A percentile compares a stretch with the other conserved stretches of the same genome.
These are phyloP conservation scores for Hassar affinis DNA, from an alignment of 2,113 vertebrate genomes.

Conservation along the genomic window DNA sequence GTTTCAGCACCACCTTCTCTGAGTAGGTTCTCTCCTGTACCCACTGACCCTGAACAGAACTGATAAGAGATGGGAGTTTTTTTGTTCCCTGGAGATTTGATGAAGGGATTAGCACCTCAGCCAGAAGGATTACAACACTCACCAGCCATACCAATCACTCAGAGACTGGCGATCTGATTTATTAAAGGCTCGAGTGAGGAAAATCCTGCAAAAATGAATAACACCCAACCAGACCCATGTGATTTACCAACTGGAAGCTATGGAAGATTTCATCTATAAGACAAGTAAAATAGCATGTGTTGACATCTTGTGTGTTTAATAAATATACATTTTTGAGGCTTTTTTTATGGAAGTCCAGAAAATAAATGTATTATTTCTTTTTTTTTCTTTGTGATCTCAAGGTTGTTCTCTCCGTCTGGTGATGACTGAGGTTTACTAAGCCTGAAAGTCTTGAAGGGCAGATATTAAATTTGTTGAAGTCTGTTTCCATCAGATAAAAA, in stretches of 20 bases:
- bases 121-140: constrained; percentile 56
- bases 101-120: constrained; percentile 59
- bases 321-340: neutral
- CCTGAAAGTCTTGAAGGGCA: neutral
- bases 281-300: neutral
- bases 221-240: neutral
- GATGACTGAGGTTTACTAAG: neutral
- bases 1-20: neutral
- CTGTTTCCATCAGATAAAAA: neutral
- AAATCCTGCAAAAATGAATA: neutral
- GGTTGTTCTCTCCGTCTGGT: neutral
- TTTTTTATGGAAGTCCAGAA: neutral
- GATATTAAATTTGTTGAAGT: neutral
- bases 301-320: neutral
- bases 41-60: constrained; percentile 42
- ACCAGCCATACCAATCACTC: constrained; percentile 47
- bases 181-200: neutral
- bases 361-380: neutral
- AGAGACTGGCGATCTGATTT: constrained; percentile 30
- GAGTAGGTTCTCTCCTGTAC: constrained; percentile 10
- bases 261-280: neutral
- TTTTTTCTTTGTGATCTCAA: neutral
- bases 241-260: constrained; percentile 1
- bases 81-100: constrained; percentile 50
- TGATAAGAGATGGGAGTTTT: constrained; percentile 38